phyloP scores from a whole-genome alignment of 2,888 invertebrate species.

The Leptothorax acervorum region DNA sequence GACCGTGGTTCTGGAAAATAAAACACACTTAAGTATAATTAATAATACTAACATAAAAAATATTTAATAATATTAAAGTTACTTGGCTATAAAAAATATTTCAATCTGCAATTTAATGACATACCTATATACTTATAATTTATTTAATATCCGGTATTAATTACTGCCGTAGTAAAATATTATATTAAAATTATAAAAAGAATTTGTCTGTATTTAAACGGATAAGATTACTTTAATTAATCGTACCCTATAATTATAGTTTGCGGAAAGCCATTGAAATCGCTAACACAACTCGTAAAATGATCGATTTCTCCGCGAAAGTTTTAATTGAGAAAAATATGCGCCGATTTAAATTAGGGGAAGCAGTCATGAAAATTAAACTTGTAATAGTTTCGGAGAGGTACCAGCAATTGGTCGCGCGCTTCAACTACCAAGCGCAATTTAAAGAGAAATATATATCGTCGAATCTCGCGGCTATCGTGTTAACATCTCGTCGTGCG shows the following conservation, averaged over 20 bases:
- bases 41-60: background rate
- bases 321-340: slow-evolving; percentile 14
- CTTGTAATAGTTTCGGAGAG: background rate
- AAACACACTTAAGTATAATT: background rate
- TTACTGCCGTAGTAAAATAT: background rate
- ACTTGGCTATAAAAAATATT: background rate
- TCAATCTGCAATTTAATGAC: background rate
- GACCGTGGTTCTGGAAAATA: too few species aligned
- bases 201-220: background rate
- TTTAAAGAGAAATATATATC: background rate
- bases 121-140: background rate
- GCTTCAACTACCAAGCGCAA: background rate
- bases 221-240: background rate
- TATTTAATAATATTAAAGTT: background rate
- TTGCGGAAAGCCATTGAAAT: background rate
- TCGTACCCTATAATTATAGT: background rate
- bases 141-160: background rate
- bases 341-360: background rate
- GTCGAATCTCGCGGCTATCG: background rate
- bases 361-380: background rate
- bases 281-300: background rate
- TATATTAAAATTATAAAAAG: background rate
- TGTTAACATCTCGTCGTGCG: slow-evolving; percentile 3
- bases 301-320: background rate
- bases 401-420: background rate